Percentiles rank a stretch among this genome's conserved stretches.
Conservation (phyloP, 2,113 vertebrate genomes). For the Eulemur macaco region DNA sequence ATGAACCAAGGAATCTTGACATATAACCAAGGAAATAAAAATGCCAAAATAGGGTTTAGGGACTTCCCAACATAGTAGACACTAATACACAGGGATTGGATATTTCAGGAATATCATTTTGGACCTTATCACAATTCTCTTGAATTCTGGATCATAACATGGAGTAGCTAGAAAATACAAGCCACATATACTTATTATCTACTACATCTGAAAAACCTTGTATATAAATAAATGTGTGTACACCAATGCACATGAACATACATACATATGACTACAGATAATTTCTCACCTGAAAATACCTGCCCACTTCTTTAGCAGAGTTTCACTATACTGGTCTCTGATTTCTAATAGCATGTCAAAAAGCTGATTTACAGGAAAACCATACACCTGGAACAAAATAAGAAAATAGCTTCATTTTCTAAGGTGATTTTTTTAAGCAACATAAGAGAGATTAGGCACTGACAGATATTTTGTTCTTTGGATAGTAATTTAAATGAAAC, state of each 20-base stretch:
- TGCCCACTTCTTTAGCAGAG: slow-evolving; percentile 96
- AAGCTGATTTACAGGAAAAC: slow-evolving; percentile 96
- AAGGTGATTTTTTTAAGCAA: not conserved
- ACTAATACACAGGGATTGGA: not conserved
- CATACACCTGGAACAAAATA: slow-evolving; percentile 89
- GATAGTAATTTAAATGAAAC: slow-evolving; percentile 33
- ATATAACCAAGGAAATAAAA: not conserved
- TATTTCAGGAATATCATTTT: not conserved
- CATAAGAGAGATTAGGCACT: not conserved
- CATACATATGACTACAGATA: not conserved
- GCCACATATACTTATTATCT: not conserved
- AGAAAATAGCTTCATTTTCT: slow-evolving; percentile 28
- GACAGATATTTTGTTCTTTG: slow-evolving; percentile 15
- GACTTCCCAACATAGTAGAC: not conserved
- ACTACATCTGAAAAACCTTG: not conserved
- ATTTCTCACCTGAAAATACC: slow-evolving; percentile 92
- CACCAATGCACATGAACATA: not conserved
- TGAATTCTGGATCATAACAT: not conserved
- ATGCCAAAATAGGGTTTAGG: not conserved
- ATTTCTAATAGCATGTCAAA: slow-evolving; percentile 98
- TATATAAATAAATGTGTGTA: not conserved
- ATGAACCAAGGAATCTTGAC: not conserved
- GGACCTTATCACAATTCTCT: not conserved
- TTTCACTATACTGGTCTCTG: slow-evolving; percentile 96
- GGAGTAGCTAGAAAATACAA: not conserved